Base-by-base conservation (phyloP, 2,888 invertebrate genomes). In the Gymnosoma rotundatum region DNA sequence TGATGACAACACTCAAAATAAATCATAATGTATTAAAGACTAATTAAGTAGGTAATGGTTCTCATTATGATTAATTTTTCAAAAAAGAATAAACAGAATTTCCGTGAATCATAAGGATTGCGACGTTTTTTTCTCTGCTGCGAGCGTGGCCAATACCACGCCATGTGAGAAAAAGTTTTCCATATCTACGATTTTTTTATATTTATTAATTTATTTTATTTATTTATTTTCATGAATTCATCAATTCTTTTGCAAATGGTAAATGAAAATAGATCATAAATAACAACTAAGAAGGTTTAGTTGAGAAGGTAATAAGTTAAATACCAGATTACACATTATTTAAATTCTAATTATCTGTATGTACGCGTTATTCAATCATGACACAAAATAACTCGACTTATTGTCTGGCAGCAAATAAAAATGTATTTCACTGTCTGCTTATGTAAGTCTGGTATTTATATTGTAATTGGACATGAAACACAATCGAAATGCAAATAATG, bases 211-310 rank as follows among this genome's bases (percentile, higher is more conserved):
- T 32, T 32, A 7, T 7, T 32, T 32, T 8, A 32, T 7, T 32
- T 32, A 5, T 32, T 42, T 10, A 2, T 42, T 10, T 4, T 42
- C 12, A 42, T 42, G 42, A 12, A 6, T 42, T 42, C 42, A 38
- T 38, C 38, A 38, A 38, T 9, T 42, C 12, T 4, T 56, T 10
- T 54, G 2, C 25, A 25, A 52, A n/a, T 45, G 42, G 42, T 61
- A 78, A 63, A 20, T 78, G 69, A 61, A 63, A 78, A 63, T 70
- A 78, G 78, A 45, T 78, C 69, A 78, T 36, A 63, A 78, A 69
- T 42, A 36, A 42, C 60, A 52, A 20, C 61, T 61, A 69, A 78
- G 32, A 42, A 21, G 60, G 18, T 38, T 76, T 76, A 66, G 2
- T n/a, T 58, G 45, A 38, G 16, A 32, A 69, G 52, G 8, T 60